Percentiles rank a stretch among this genome's conserved stretches.
Evolutionary conservation across 2,797 vertebrate genomes (phyloP).

Genomic region (Ambastaia sidthimunki): DNA sequence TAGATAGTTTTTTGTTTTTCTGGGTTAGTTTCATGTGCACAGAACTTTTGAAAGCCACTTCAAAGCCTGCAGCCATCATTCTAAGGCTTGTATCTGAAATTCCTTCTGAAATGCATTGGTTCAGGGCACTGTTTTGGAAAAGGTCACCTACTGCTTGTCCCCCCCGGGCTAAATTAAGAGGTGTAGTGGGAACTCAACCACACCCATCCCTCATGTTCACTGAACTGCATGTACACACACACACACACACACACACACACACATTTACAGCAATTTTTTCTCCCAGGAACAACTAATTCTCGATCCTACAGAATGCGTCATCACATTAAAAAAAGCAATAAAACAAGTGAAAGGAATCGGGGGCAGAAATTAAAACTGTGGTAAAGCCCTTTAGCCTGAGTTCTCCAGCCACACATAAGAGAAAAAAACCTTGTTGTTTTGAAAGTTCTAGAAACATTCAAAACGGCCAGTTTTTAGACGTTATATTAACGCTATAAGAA

Average conservation of each 20-base stretch:
- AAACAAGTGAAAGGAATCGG: slow-evolving; percentile 55
- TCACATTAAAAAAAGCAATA: slow-evolving; percentile 49
- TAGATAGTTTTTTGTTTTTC: not conserved
- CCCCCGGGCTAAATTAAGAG: slow-evolving; percentile 31
- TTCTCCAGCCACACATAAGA: slow-evolving; percentile 10
- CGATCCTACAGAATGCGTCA: slow-evolving; percentile 56
- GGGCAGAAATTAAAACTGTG: slow-evolving; percentile 58
- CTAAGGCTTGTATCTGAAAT: slow-evolving; percentile 8
- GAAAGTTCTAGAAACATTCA: too few species aligned
- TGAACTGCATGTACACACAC: slow-evolving; percentile 6
- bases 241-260: not conserved
- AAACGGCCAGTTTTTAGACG: too few species aligned
- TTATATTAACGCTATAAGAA: too few species aligned
- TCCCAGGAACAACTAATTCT: slow-evolving; percentile 63
- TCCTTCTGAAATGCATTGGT: slow-evolving; percentile 11
- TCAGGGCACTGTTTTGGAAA: slow-evolving; percentile 18
- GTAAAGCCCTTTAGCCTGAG: slow-evolving; percentile 28
- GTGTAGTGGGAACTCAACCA: slow-evolving; percentile 20
- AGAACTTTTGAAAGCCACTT: not conserved
- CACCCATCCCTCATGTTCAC: slow-evolving; percentile 37
- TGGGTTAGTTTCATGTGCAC: not conserved
- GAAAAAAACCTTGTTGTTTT: not conserved
- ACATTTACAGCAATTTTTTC: slow-evolving; percentile 35
- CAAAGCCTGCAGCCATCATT: not conserved
- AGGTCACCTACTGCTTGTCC: slow-evolving; percentile 34